These are phyloP conservation scores for Aphelenchoides bicaudatus DNA, from an alignment of 2,888 invertebrate species.

Conservation along the genomic window DNA sequence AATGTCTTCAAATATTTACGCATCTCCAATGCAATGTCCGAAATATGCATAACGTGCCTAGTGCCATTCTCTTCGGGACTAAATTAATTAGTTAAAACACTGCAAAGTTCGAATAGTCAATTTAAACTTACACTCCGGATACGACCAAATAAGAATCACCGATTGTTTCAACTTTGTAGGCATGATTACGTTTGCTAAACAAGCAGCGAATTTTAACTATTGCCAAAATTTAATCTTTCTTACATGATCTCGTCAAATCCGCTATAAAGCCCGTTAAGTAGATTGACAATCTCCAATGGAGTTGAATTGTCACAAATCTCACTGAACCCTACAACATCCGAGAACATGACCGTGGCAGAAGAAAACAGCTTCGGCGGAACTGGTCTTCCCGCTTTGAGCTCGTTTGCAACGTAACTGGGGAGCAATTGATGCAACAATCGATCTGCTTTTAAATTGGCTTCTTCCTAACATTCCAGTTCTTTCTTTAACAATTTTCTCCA, in stretches of 20 bases:
- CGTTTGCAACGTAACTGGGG: conserved; percentile 53
- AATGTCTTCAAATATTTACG: conserved; percentile 48
- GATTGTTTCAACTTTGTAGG: conserved; percentile 52
- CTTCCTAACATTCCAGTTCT: conserved; percentile 59
- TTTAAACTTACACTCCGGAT: not conserved
- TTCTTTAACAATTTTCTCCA: conserved; percentile 58
- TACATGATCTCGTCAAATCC: conserved; percentile 56
- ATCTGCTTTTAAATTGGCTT: conserved; percentile 56
- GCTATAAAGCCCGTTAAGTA: conserved; percentile 51
- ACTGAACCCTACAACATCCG: conserved; percentile 54
- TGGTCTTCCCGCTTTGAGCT: conserved; percentile 50
- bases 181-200: conserved; percentile 15
- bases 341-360: conserved; percentile 49
- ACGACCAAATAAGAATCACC: conserved; percentile 58
- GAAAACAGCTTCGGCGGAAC: conserved; percentile 54
- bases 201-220: conserved; percentile 18
- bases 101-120: not conserved
- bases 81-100: conserved; percentile 30
- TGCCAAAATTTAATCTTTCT: conserved; percentile 47
- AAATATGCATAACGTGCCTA: conserved; percentile 48
- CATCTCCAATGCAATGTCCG: conserved; percentile 50
- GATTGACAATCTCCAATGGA: conserved; percentile 50
- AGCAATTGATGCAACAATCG: conserved; percentile 51
- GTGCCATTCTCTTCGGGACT: conserved; percentile 55
- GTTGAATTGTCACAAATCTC: conserved; percentile 46